Conservation (phyloP, 2,113 vertebrate genomes). For the Caretta caretta region DNA sequence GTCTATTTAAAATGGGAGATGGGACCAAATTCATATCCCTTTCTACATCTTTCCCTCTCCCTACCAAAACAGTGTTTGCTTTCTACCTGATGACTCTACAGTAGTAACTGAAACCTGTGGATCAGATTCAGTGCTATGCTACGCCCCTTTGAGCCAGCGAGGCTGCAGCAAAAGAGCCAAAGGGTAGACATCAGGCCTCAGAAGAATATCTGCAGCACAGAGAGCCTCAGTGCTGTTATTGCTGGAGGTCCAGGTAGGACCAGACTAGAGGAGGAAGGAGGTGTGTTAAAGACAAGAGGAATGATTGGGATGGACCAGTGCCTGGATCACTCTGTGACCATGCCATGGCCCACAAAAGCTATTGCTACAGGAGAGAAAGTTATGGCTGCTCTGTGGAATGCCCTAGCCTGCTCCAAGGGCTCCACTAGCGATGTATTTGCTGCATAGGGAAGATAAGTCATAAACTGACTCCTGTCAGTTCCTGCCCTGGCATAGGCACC, state of each 20-base stretch:
- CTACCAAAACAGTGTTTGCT: neutral
- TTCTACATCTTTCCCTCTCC: neutral
- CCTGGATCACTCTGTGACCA: neutral
- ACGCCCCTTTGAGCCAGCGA: neutral
- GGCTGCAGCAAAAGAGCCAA: neutral
- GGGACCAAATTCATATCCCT: neutral
- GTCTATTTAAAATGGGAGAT: neutral
- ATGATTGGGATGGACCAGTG: neutral
- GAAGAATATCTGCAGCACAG: neutral
- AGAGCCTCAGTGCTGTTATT: neutral
- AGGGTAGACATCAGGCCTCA: neutral
- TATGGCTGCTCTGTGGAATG: neutral
- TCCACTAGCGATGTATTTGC: neutral
- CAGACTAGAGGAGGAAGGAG: neutral
- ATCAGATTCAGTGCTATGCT: neutral
- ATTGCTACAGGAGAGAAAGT: neutral
- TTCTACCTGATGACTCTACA: neutral
- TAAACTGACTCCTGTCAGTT: neutral
- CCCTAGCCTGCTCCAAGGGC: neutral
- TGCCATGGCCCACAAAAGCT: neutral
- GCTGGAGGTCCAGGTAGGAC: neutral
- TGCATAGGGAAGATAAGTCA: neutral
- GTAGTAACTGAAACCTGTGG: neutral
- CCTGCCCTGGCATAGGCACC: neutral
- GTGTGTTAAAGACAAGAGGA: neutral